Percentiles rank a stretch among this genome's conserved stretches.
Conservation (phyloP, 2,113 vertebrate genomes). For the Collichthys lucidus region DNA sequence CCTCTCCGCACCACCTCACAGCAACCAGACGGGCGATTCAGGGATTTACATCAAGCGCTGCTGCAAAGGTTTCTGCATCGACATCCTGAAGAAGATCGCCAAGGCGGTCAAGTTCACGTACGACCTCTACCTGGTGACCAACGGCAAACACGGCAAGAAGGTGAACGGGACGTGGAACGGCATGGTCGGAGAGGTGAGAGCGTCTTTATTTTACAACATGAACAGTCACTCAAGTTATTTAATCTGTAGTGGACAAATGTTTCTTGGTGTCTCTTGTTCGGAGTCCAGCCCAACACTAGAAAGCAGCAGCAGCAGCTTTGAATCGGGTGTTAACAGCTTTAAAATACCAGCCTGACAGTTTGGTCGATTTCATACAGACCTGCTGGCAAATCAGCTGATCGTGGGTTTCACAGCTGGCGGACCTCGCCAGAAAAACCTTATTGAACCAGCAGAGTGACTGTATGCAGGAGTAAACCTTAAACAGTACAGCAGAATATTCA, state of each 20-base stretch:
- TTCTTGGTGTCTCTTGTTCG: conserved; percentile 4
- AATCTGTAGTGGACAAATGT: background rate
- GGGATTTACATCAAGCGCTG: conserved; percentile 99
- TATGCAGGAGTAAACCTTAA: background rate
- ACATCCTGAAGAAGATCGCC: conserved; percentile 99
- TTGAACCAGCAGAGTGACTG: conserved; percentile 7
- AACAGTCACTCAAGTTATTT: background rate
- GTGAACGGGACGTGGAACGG: conserved; percentile 99
- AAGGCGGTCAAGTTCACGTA: conserved; percentile 98
- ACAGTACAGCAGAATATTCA: background rate
- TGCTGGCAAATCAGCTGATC: conserved; percentile 44
- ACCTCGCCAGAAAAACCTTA: conserved; percentile 4
- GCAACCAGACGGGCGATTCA: conserved; percentile 95
- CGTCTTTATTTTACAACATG: background rate
- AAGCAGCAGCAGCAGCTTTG: conserved; percentile 4
- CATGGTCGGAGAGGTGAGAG: conserved; percentile 97
- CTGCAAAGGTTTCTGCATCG: conserved; percentile 99
- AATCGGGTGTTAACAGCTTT: conserved; percentile 17
- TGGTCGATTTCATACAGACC: conserved; percentile 36
- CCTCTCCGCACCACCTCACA: conserved; percentile 61
- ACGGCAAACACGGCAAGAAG: conserved; percentile 99
- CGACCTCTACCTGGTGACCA: conserved; percentile 98
- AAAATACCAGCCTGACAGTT: conserved; percentile 33
- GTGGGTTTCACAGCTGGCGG: conserved; percentile 49
- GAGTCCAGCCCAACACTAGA: background rate